Base-by-base conservation (phyloP, 2,888 invertebrate genomes). In the Mesoligia furuncula region DNA sequence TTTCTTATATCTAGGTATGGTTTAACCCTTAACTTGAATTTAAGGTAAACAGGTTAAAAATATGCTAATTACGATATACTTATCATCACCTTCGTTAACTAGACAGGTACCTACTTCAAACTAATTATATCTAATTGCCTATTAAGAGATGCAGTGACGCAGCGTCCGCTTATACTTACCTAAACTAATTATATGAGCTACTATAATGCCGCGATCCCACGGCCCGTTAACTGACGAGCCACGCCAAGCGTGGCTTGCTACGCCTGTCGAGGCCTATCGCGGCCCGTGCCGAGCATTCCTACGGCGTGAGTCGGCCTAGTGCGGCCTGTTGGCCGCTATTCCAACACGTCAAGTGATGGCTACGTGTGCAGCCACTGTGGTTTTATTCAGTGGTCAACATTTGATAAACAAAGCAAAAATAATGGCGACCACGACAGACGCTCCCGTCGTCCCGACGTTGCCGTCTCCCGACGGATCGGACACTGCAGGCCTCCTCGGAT, bases 81-180 rank as follows among this genome's bases (percentile, higher is more conserved):
- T 67, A 15, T 81, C 81, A 73, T 70, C 81, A 51, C 9, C 27
- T 31, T 57, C 13, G 77, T 27, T 77, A 81, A 73, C 6, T 36
- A 81, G 76, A 20, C 61, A 51, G 39, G 73, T 27, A 27, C 1
- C 9, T 45, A 24, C 31, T 36, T 48, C 17, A n/a, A 20, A 45
- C 54, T 67, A 80, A 75, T 71, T 64, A 79, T 6, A 20, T 7
- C 13, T 72, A 80, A 61, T 66, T 74, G 20, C 13, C 17, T 11
- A 76, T 76, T 66, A 61, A 1, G 15, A 54, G 45, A 36, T 20
- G 54, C 45, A 36, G 13, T 9, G 17, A 42, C 24, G 17, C 17
- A 36, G 8, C 5, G 17, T 54, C 3, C 11, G 39, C 4, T 24
- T 39, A 48, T 48, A 20, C 5, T 65, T 20, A 17, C 5, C 72